Conservation (phyloP, 2,888 invertebrate species). For the Apodemia duryi region DNA sequence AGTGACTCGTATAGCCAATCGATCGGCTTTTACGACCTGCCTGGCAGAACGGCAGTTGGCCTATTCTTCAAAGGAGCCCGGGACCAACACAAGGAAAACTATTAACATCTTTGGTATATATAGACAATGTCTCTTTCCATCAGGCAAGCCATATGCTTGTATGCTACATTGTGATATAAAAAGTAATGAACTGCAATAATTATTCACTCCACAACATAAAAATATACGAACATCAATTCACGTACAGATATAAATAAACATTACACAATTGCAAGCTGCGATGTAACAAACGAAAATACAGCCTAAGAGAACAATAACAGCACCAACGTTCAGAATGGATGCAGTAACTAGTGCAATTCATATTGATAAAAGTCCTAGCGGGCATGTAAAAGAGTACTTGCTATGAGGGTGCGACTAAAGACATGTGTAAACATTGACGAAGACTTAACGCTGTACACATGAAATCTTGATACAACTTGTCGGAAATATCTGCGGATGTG, state of each 20-base stretch:
- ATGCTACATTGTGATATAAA: too few species aligned
- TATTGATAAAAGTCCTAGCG: conserved; percentile 19
- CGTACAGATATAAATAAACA: neutral
- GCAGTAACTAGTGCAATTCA: conserved; percentile 15
- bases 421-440: neutral
- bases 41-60: too few species aligned
- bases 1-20: too few species aligned
- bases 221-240: neutral
- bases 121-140: too few species aligned
- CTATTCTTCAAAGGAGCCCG: too few species aligned
- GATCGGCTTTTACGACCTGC: too few species aligned
- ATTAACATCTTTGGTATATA: too few species aligned
- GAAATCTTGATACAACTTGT: neutral
- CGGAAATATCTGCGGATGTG: too few species aligned
- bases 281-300: conserved; percentile 7
- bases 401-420: conserved; percentile 12
- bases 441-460: neutral
- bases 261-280: neutral
- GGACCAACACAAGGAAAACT: too few species aligned
- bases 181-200: too few species aligned
- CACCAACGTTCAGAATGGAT: neutral
- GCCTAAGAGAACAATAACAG: conserved; percentile 5
- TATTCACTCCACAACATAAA: too few species aligned
- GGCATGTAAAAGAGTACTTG: conserved; percentile 19
- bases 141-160: too few species aligned